A percentile compares a stretch with the other conserved stretches of the same genome.
These are phyloP conservation scores for Vesta saturnalis DNA, from an alignment of 2,888 invertebrate genomes.

Conservation along the genomic window DNA sequence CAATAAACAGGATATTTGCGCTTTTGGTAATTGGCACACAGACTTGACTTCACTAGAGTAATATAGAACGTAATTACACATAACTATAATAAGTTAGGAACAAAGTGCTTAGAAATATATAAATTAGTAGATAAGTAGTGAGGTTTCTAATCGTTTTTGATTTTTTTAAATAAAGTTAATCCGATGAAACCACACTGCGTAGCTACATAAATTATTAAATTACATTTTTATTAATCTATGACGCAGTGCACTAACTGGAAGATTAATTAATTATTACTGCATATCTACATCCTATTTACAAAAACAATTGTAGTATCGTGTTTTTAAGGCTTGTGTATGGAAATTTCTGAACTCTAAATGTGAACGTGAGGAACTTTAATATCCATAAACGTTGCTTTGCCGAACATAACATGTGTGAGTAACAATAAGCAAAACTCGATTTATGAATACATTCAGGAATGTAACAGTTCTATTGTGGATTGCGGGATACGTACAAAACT, in stretches of 20 bases:
- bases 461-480: too few relatives aligned
- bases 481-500: too few relatives aligned
- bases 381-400: too few relatives aligned
- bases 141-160: neutral
- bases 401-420: too few relatives aligned
- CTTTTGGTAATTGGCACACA: slow-evolving; percentile 52
- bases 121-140: slow-evolving; percentile 44
- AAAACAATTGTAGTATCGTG: slow-evolving; percentile 29
- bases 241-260: slow-evolving; percentile 55
- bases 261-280: slow-evolving; percentile 50
- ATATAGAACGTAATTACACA: slow-evolving; percentile 53
- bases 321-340: slow-evolving; percentile 18
- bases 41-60: slow-evolving; percentile 52
- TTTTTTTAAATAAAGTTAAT: neutral
- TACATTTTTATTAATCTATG: slow-evolving; percentile 55
- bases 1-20: slow-evolving; percentile 49
- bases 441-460: too few relatives aligned
- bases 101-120: slow-evolving; percentile 61
- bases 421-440: too few relatives aligned
- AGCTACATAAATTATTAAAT: slow-evolving; percentile 50
- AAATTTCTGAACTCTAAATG: neutral
- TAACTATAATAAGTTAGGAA: slow-evolving; percentile 60
- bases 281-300: slow-evolving; percentile 56
- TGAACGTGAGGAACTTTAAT: neutral
- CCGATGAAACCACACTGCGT: slow-evolving; percentile 3